phyloP scores from a whole-genome alignment of 2,113 vertebrate species.

The Daphoenositta chrysoptera region DNA sequence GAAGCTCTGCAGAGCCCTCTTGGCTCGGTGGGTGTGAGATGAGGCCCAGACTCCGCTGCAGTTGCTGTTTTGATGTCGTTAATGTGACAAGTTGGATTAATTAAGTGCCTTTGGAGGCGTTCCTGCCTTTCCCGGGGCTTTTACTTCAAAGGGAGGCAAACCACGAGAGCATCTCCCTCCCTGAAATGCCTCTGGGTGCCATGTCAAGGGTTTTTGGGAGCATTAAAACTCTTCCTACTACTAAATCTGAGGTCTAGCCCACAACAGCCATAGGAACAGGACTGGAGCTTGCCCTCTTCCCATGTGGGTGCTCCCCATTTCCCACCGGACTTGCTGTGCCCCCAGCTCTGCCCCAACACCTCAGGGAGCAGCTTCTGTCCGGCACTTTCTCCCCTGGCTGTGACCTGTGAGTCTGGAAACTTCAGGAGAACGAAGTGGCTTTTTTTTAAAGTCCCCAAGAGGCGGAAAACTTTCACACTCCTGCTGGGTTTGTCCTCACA shows the following conservation, averaged over 20 bases:
- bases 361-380: background rate
- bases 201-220: background rate
- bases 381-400: background rate
- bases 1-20: background rate
- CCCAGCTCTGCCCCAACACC: background rate
- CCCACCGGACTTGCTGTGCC: background rate
- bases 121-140: background rate
- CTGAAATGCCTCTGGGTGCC: background rate
- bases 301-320: fast-evolving
- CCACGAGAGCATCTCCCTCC: background rate
- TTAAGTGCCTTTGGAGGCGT: background rate
- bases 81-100: constrained; percentile 20
- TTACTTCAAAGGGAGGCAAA: constrained; percentile 10
- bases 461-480: background rate
- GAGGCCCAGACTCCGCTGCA: background rate
- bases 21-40: background rate
- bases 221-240: background rate
- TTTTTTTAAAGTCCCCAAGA: background rate
- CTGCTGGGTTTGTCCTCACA: background rate
- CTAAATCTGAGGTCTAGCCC: background rate
- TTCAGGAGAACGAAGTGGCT: background rate
- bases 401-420: background rate
- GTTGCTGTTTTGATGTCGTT: background rate
- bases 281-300: background rate
- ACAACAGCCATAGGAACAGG: background rate